Base-by-base conservation (phyloP, 2,888 invertebrate species). In the Cremastinae sp. region DNA sequence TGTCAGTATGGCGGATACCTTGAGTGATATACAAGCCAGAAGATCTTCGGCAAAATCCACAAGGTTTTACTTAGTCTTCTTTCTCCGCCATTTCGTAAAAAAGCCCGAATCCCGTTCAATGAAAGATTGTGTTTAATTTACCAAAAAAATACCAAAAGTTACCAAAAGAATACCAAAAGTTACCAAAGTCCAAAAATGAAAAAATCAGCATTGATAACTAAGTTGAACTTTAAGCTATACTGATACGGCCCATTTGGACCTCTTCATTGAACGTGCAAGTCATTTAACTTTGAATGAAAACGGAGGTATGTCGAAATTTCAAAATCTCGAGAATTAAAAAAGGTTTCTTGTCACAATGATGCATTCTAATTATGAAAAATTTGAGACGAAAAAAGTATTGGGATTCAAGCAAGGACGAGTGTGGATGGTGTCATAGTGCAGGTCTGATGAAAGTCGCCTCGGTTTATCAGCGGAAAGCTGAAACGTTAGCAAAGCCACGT, bases 11-110 rank as follows among this genome's bases (percentile, higher is more conserved):
- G 86, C 87, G 83, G 82, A 83, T 83, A 80, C 82, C 81, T 81
- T 87, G 87, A 87, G 87, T 87, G 87, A 87, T 87, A 86, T 86
- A 87, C 86, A 84, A 28, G 84, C 83, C 85, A 85, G 83, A 53
- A 69, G 79, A 81, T 78, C 82, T 83, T 82, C 82, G 80, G 81
- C 82, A 84, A 86, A 85, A 85, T 84, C 82, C 82, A 84, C 82
- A 83, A 83, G 62, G 71, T 72, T 55, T 14, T 58, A 61, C 45
- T n/a, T 56, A 35, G 37, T 66, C 45, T 45, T 55, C 41, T 55
- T 70, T 49, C 61, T 61, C 47, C 59, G 14, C 28, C 61, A 41
- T 71, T 56, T 66, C n/a, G 56, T 51, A 12, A 45, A 22, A n/a
- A 12, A 53, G 45, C 9, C 5, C 14, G 14, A 14, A 4, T n/a